These are phyloP conservation scores for Octonoba sinensis DNA, from an alignment of 2,888 invertebrate species.

Conservation along the genomic window DNA sequence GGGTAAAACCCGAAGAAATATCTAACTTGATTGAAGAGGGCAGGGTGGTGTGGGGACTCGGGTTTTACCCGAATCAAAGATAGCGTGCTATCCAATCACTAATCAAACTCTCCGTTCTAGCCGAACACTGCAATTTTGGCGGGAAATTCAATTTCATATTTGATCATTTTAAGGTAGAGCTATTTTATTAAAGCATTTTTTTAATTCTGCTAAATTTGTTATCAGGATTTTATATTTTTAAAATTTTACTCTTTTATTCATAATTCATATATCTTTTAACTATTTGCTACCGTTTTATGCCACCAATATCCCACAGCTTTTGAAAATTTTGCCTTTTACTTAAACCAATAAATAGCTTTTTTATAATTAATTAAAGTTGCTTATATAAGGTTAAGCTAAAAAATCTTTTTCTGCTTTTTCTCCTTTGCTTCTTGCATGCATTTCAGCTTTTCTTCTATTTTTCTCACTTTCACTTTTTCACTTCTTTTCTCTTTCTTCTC, in stretches of 20 bases:
- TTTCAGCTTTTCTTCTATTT: slow-evolving; percentile 12
- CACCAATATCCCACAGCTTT: slow-evolving; percentile 1
- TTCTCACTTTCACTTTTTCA: slow-evolving; percentile 6
- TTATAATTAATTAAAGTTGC: slow-evolving; percentile 6
- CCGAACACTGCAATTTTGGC: slow-evolving; percentile 44
- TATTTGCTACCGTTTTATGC: slow-evolving; percentile 24
- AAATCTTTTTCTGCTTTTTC: slow-evolving; percentile 10
- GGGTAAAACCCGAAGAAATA: slow-evolving; percentile 56
- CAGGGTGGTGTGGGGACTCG: slow-evolving; percentile 16
- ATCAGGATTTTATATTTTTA: too few relatives aligned
- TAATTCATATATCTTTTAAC: slow-evolving; percentile 15
- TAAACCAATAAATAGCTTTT: slow-evolving; percentile 6
- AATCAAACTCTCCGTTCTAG: slow-evolving; percentile 60
- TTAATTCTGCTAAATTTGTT: slow-evolving; percentile 30
- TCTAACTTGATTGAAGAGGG: slow-evolving; percentile 7
- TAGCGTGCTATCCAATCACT: slow-evolving; percentile 28
- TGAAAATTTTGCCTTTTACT: slow-evolving; percentile 6
- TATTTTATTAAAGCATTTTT: slow-evolving; percentile 49
- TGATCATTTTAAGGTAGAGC: slow-evolving; percentile 63
- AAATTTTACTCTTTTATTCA: slow-evolving; percentile 13
- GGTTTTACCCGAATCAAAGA: slow-evolving; percentile 56
- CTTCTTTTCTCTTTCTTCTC: not conserved
- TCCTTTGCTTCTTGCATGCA: not conserved
- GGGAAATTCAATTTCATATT: slow-evolving; percentile 61
- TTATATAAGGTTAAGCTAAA: too few relatives aligned